phyloP scores from a whole-genome alignment of 2,113 vertebrate genomes.

The Rhabdornis inornatus region DNA sequence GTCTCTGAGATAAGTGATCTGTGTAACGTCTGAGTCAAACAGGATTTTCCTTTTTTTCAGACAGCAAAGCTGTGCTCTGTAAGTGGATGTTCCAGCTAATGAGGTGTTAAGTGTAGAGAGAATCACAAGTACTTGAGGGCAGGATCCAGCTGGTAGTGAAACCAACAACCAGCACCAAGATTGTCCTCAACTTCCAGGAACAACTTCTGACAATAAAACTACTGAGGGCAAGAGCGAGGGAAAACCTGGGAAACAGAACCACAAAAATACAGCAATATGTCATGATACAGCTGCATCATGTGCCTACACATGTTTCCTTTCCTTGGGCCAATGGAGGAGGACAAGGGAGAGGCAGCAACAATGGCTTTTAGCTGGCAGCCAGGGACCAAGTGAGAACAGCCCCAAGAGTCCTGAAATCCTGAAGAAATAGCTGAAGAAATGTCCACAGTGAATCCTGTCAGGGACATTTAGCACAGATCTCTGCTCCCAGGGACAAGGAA shows the following conservation, averaged over 20 bases:
- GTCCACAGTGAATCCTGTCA: not conserved
- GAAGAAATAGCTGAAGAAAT: not conserved
- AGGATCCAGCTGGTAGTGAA: slow-evolving; percentile 31
- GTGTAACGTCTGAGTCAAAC: not conserved
- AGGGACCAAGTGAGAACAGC: not conserved
- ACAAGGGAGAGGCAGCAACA: not conserved
- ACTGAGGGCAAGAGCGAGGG: not conserved
- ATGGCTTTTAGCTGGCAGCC: not conserved
- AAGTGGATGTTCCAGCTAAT: slow-evolving; percentile 33
- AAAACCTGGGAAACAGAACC: not conserved
- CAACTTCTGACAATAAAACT: not conserved
- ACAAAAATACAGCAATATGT: not conserved
- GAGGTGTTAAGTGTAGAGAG: slow-evolving; percentile 42
- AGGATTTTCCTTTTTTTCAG: slow-evolving; percentile 10
- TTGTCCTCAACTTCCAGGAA: not conserved
- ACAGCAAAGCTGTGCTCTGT: not conserved
- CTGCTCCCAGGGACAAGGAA: not conserved
- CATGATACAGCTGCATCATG: not conserved
- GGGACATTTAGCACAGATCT: not conserved
- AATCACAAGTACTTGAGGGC: slow-evolving; percentile 9
- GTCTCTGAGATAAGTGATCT: not conserved
- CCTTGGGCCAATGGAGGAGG: not conserved
- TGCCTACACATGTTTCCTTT: not conserved
- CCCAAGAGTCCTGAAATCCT: not conserved
- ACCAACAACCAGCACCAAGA: not conserved